phyloP scores from a whole-genome alignment of 1,140 invertebrate genomes.

The Drepana arcuata region DNA sequence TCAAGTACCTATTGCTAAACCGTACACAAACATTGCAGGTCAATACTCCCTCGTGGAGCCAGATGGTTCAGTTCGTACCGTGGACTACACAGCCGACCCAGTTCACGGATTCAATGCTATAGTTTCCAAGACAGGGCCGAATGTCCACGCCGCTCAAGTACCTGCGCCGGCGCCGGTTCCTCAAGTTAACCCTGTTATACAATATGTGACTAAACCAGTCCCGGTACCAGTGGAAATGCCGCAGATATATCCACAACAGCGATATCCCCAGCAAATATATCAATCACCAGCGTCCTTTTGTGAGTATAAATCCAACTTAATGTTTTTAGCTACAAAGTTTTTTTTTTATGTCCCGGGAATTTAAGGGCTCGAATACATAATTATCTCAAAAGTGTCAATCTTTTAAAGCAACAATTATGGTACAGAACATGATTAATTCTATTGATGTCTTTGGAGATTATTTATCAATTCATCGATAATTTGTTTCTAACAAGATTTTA shows the following conservation, averaged over 20 bases:
- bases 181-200: slow-evolving; percentile 11
- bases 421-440: background rate
- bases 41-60: slow-evolving; percentile 79
- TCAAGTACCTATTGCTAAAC: too few relatives aligned
- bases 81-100: slow-evolving; percentile 75
- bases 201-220: slow-evolving; percentile 29
- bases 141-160: slow-evolving; percentile 45
- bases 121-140: slow-evolving; percentile 72
- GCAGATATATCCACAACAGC: background rate
- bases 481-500: too few relatives aligned
- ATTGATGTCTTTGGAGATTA: too few relatives aligned
- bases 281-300: background rate
- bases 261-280: slow-evolving; percentile 53
- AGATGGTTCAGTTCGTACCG: slow-evolving; percentile 78
- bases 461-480: too few relatives aligned
- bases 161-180: slow-evolving; percentile 17
- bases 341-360: too few relatives aligned
- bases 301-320: background rate
- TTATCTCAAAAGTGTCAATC: background rate
- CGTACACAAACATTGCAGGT: slow-evolving; percentile 46
- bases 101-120: slow-evolving; percentile 74
- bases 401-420: background rate
- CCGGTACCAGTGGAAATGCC: slow-evolving; percentile 42
- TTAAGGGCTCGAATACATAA: background rate
- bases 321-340: too few relatives aligned